phyloP scores from a whole-genome alignment of 2,113 vertebrate species.

The Numenius arquata region DNA sequence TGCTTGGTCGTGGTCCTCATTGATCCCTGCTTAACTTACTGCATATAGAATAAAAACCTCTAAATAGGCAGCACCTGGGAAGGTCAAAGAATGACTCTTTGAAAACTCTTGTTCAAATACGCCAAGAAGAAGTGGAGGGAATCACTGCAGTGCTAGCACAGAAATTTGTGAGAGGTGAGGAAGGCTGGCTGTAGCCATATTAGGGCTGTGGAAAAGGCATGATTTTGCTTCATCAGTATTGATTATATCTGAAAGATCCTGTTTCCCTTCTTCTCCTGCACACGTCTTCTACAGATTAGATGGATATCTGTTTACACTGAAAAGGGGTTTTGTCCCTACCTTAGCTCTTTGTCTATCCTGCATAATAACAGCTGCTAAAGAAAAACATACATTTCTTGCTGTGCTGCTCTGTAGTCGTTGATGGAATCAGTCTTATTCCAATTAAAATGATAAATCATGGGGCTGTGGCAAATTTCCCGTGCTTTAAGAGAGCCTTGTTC shows the following conservation, averaged over 20 bases:
- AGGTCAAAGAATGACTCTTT: background rate
- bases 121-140: background rate
- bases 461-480: background rate
- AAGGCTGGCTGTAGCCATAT: background rate
- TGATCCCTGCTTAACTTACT: slow-evolving; percentile 4
- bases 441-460: slow-evolving; percentile 15
- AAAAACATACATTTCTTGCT: background rate
- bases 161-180: background rate
- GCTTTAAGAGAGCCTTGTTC: background rate
- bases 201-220: background rate
- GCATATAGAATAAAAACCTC: slow-evolving; percentile 9
- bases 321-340: background rate
- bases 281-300: background rate
- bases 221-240: slow-evolving; percentile 10
- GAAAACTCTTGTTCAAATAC: background rate
- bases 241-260: slow-evolving; percentile 17
- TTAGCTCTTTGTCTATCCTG: background rate
- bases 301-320: background rate
- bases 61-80: slow-evolving; percentile 25
- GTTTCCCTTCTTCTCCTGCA: background rate
- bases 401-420: background rate
- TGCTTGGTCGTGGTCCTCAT: background rate
- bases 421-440: slow-evolving; percentile 12
- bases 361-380: background rate
- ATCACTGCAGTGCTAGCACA: background rate